phyloP scores from a whole-genome alignment of 1,140 invertebrate genomes.

The Mactra quadrangularis region DNA sequence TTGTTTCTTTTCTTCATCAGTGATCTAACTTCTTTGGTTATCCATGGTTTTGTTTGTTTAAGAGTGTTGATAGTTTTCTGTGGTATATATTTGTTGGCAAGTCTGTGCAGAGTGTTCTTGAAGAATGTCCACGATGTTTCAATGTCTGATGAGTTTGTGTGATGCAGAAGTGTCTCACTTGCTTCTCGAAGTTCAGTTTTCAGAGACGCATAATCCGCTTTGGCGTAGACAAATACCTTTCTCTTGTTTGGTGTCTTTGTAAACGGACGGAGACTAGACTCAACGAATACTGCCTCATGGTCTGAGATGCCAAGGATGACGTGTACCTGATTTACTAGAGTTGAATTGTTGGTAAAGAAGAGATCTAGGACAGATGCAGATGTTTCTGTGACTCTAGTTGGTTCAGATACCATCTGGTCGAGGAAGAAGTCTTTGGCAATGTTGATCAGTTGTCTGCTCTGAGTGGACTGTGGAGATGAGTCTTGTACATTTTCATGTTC shows the following conservation, averaged over 20 bases:
- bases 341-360: no score
- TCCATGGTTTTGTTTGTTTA: slow-evolving; percentile 13
- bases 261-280: neutral
- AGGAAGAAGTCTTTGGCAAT: no score
- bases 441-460: no score
- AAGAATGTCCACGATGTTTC: slow-evolving; percentile 5
- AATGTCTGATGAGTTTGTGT: no score
- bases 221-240: slow-evolving; percentile 1
- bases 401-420: no score
- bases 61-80: neutral
- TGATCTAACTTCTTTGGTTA: neutral
- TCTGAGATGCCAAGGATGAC: slow-evolving; percentile 28
- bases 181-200: neutral
- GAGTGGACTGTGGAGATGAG: no score
- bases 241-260: neutral
- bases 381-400: no score
- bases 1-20: neutral
- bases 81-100: neutral
- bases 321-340: neutral
- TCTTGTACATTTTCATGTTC: no score
- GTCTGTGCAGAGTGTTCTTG: neutral
- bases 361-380: no score
- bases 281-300: slow-evolving; percentile 34
- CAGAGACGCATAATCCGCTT: neutral
- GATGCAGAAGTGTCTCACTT: neutral